These are phyloP conservation scores for Poeciliopsis prolifica DNA, from an alignment of 2,113 vertebrate species.

Conservation along the genomic window DNA sequence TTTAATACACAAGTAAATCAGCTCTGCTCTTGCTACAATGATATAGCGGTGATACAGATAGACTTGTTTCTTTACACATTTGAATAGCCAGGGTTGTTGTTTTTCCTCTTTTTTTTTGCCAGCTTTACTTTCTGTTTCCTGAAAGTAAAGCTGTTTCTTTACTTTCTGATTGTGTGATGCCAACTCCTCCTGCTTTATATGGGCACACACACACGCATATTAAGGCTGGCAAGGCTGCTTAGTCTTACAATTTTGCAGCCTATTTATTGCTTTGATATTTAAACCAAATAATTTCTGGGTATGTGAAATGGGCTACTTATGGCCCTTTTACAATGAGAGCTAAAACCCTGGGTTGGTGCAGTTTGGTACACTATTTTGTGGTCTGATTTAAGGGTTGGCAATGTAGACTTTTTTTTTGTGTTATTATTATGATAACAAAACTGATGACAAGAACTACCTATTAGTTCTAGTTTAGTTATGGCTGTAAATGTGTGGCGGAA, in stretches of 20 bases:
- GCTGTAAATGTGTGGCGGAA: no score
- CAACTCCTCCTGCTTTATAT: not conserved
- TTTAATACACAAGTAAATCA: not conserved
- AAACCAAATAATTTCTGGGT: not conserved
- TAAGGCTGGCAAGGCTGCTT: not conserved
- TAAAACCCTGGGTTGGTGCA: no score
- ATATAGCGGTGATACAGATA: not conserved
- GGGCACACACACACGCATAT: not conserved
- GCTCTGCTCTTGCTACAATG: not conserved
- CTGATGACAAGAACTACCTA: no score
- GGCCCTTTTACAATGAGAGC: no score
- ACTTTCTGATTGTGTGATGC: no score
- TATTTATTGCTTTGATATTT: not conserved
- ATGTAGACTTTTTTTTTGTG: no score
- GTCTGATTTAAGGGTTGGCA: no score
- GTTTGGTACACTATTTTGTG: no score
- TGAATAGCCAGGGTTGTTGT: not conserved
- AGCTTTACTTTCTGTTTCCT: not conserved
- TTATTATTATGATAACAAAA: no score
- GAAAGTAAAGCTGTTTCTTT: no score
- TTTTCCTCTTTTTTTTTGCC: not conserved
- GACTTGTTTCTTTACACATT: not conserved
- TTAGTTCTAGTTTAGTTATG: no score
- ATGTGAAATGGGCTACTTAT: not conserved
- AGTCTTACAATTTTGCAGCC: not conserved